Conservation (phyloP, 2,888 invertebrate species). For the Halictus ligatus region DNA sequence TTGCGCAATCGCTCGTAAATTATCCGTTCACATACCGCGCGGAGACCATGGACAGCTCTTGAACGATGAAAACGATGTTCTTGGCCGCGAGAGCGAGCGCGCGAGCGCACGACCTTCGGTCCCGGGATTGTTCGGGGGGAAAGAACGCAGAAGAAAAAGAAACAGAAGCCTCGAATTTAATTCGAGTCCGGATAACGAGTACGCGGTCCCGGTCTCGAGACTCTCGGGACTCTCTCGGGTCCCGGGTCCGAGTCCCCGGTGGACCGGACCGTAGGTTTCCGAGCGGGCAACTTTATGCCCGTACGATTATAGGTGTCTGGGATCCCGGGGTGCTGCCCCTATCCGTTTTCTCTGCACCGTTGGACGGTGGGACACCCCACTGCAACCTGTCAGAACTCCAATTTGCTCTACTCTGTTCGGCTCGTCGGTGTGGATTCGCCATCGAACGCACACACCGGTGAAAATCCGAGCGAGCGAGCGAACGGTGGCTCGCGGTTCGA, state of each 20-base stretch:
- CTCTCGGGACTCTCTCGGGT: not conserved
- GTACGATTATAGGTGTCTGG: slow-evolving; percentile 66
- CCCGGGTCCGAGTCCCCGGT: not conserved
- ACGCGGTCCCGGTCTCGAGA: slow-evolving; percentile 15
- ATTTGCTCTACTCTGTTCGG: slow-evolving; percentile 67
- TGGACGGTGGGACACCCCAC: slow-evolving; percentile 67
- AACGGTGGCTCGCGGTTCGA: not conserved
- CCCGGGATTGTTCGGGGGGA: not conserved
- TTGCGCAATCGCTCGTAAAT: slow-evolving; percentile 2
- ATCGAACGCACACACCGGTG: not conserved
- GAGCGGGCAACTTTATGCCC: slow-evolving; percentile 68
- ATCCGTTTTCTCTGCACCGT: slow-evolving; percentile 68
- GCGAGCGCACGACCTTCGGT: not conserved
- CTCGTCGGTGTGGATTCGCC: slow-evolving; percentile 31
- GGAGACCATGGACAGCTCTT: not conserved
- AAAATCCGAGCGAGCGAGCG: not conserved
- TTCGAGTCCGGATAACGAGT: slow-evolving; percentile 61
- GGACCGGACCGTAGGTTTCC: slow-evolving; percentile 47
- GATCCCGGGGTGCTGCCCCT: slow-evolving; percentile 70
- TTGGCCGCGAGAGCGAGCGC: too few relatives aligned
- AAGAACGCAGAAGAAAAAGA: not conserved
- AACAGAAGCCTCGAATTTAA: slow-evolving; percentile 53
- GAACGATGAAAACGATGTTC: not conserved
- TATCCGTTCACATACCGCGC: not conserved
- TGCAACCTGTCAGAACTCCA: slow-evolving; percentile 72